Evolutionary conservation across 2,888 invertebrate genomes (phyloP).

Genomic region (Drosophila mercatorum): DNA sequence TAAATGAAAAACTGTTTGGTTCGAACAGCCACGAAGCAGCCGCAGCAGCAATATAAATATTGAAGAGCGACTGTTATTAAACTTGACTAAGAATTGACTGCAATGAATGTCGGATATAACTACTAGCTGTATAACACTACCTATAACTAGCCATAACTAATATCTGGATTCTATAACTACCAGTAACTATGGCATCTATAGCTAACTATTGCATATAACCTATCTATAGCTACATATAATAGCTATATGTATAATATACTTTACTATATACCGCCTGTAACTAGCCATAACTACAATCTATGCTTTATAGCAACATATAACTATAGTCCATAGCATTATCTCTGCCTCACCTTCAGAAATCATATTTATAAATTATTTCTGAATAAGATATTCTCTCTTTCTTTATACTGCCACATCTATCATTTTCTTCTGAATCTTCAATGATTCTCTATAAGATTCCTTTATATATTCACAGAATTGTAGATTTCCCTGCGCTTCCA

Average conservation of each 20-base stretch:
- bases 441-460: neutral
- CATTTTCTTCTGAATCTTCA: neutral
- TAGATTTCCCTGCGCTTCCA: neutral
- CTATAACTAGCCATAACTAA: too few species aligned
- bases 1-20: slow-evolving; percentile 45
- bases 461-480: neutral
- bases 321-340: too few species aligned
- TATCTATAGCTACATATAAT: neutral
- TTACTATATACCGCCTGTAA: neutral
- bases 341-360: too few species aligned
- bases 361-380: too few species aligned
- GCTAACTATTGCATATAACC: too few species aligned
- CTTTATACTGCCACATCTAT: too few species aligned
- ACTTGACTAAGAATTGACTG: slow-evolving; percentile 7
- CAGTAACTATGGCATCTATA: too few species aligned
- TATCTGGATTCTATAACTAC: too few species aligned
- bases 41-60: slow-evolving; percentile 19
- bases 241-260: neutral
- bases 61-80: slow-evolving; percentile 12
- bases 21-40: slow-evolving; percentile 22
- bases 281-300: neutral
- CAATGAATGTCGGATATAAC: slow-evolving; percentile 10
- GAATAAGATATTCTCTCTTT: too few species aligned
- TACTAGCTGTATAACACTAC: neutral
- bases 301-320: too few species aligned